Evolutionary conservation across 2,888 invertebrate genomes (phyloP), one percentile per base, ranked within the genome.

Genomic region (Belgica antarctica): DNA sequence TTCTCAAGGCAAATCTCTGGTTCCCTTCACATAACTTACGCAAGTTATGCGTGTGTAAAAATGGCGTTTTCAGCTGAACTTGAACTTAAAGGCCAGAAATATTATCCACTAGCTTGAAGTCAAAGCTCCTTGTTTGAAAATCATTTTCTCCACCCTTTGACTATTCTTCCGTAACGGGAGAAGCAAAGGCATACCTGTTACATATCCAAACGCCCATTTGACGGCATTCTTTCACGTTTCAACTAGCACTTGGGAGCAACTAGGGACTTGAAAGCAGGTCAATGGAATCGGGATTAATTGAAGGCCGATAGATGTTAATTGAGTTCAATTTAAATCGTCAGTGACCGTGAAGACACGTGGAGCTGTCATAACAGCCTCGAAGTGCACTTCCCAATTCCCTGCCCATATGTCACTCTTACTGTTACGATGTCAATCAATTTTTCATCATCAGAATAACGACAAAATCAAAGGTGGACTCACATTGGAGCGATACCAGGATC

Each of bases 401-500:
- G n/a, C n/a, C 15, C 41, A 41, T 7, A 31, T 31, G 31, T 31
- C 31, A 31, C 4, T 31, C 31, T 31, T 31, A 7, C 31, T 10
- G 10, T 41, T 41, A n/a, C 15, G 3, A 46, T n/a, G 46, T 15
- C 7, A 46, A 46, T 46, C 15, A 46, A 46, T 46, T 28, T 68
- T 1, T 52, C 46, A 17, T 24, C 24, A 22, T n/a, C 79, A 92
- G 91, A 91, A 92, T 74, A 91, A 90, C 72, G 92, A 92, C 80
- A 84, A 89, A 76, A 86, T 87, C 80, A 85, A 86, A 75, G 92
- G 92, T 25, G 92, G 92, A 2, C 81, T 92, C 61, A 89, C 88
- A 1, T 77, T 91, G 71, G 84, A 88, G 3, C 84, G 92, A 77
- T 92, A 92, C 77, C 89, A 92, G 78, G 92, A 92, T 77, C 82